Conservation (phyloP, 2,888 invertebrate genomes). For the Pandemis cinnamomeana region DNA sequence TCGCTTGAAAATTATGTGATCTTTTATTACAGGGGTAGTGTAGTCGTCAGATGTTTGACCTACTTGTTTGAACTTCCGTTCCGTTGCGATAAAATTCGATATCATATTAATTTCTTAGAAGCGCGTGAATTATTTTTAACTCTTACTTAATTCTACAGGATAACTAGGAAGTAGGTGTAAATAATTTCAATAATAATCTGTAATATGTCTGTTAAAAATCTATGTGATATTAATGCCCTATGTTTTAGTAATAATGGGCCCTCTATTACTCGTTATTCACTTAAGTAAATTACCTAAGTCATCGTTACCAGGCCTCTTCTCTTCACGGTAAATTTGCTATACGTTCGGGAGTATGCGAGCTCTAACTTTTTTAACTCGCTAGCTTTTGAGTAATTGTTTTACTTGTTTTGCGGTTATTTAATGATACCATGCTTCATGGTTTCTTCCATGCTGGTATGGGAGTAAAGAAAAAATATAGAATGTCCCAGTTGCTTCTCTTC, state of each 20-base stretch:
- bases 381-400: background rate
- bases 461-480: no score
- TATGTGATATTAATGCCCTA: background rate
- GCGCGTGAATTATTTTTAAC: background rate
- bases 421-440: background rate
- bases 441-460: no score
- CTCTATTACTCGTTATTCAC: background rate
- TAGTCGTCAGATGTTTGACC: background rate
- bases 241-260: background rate
- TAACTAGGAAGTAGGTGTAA: background rate
- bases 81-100: background rate
- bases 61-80: background rate
- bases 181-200: no score
- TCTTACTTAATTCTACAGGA: background rate
- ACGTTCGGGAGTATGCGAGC: background rate
- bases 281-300: constrained; percentile 4
- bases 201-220: no score
- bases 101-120: background rate
- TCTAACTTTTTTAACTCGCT: background rate
- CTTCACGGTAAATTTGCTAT: constrained; percentile 1
- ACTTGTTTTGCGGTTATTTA: background rate
- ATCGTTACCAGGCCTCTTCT: background rate
- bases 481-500: no score
- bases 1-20: constrained; percentile 2
- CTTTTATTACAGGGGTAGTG: background rate